A percentile compares a stretch with the other conserved stretches of the same genome.
Evolutionary conservation across 2,888 invertebrate genomes (phyloP).

Genomic region (Hypomecis punctinalis): DNA sequence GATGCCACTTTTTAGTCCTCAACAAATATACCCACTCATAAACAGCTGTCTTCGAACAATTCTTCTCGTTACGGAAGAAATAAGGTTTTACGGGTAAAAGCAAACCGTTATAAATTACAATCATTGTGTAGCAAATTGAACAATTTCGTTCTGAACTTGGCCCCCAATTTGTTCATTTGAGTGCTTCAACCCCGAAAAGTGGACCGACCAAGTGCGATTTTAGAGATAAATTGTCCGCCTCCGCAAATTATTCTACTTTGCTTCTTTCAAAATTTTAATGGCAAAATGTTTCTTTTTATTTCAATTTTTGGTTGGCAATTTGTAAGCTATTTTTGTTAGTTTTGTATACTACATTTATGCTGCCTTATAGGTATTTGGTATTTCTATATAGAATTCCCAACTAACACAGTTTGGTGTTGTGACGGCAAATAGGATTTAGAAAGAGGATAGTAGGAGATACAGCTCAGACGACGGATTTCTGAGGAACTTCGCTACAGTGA

Average conservation of each 20-base stretch:
- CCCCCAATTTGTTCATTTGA: conserved; percentile 44
- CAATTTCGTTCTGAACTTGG: conserved; percentile 43
- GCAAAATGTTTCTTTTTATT: neutral
- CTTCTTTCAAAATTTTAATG: conserved; percentile 9
- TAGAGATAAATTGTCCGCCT: conserved; percentile 13
- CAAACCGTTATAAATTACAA: conserved; percentile 44
- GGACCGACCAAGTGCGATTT: conserved; percentile 19
- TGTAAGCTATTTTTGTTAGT: too few relatives aligned
- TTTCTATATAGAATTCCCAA: too few relatives aligned
- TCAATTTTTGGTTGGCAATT: neutral
- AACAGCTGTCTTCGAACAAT: conserved; percentile 21
- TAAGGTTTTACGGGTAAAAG: conserved; percentile 23
- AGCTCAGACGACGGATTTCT: too few relatives aligned
- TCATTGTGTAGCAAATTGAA: conserved; percentile 44
- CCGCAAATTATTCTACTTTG: conserved; percentile 13
- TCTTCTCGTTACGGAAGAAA: conserved; percentile 20
- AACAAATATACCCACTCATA: conserved; percentile 20
- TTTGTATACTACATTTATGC: too few relatives aligned
- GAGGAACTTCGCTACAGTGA: too few relatives aligned
- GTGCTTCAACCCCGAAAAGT: conserved; percentile 30
- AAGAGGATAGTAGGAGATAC: too few relatives aligned
- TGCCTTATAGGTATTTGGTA: too few relatives aligned
- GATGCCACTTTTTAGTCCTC: conserved; percentile 8
- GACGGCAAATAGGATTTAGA: too few relatives aligned
- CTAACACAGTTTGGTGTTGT: too few relatives aligned